Conservation (phyloP, 2,797 vertebrate genomes). For the Prionace glauca region DNA sequence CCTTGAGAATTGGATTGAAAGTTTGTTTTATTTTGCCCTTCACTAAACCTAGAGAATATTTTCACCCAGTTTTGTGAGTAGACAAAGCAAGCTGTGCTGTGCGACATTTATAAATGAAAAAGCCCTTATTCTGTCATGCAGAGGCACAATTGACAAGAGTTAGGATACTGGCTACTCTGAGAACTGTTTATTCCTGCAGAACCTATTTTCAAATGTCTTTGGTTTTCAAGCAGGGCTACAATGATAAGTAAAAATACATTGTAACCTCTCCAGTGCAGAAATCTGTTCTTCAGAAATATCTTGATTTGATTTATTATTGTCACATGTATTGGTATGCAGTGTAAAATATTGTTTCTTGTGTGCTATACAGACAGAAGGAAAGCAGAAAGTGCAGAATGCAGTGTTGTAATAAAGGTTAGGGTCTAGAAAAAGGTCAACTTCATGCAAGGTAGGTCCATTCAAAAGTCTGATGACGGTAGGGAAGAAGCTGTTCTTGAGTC, state of each 20-base stretch:
- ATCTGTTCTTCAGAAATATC: not conserved
- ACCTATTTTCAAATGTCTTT: not conserved
- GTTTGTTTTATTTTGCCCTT: not conserved
- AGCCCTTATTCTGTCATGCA: not conserved
- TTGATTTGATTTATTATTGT: too few relatives aligned
- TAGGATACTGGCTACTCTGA: not conserved
- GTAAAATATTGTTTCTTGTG: too few relatives aligned
- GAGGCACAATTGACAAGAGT: not conserved
- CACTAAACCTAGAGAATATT: not conserved
- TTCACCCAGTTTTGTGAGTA: not conserved
- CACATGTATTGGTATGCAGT: too few relatives aligned
- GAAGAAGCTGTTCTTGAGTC: too few relatives aligned
- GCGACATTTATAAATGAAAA: not conserved
- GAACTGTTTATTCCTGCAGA: not conserved
- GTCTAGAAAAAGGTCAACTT: too few relatives aligned
- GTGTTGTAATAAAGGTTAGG: too few relatives aligned
- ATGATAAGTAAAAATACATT: not conserved
- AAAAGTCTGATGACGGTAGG: too few relatives aligned
- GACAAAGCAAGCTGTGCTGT: not conserved
- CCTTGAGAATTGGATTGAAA: conserved; percentile 3
- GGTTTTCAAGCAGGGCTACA: not conserved
- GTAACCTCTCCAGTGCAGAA: not conserved
- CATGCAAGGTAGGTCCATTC: too few relatives aligned
- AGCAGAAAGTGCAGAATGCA: too few relatives aligned
- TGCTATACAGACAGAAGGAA: too few relatives aligned